phyloP scores from a whole-genome alignment of 1,140 invertebrate species.

The Cydia splendana region DNA sequence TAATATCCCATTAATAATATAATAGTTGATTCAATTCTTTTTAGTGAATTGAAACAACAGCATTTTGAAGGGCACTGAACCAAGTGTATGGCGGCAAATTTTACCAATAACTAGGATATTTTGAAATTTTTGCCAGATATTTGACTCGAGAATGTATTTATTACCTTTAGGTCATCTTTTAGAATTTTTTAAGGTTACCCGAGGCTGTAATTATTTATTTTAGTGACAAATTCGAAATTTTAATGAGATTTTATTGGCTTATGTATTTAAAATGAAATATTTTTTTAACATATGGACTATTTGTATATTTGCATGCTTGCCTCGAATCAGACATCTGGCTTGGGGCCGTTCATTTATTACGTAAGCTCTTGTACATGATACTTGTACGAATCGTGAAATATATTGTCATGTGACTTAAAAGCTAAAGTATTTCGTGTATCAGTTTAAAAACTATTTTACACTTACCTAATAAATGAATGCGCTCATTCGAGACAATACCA shows the following conservation, averaged over 20 bases:
- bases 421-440: not conserved
- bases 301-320: constrained; percentile 18
- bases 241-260: constrained; percentile 24
- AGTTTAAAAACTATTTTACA: too few relatives aligned
- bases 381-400: not conserved
- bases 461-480: not conserved
- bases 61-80: not conserved
- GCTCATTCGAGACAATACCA: constrained; percentile 16
- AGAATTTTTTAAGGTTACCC: not conserved
- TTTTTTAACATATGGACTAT: not conserved
- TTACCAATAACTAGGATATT: not conserved
- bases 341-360: not conserved
- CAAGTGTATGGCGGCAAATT: not conserved
- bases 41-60: not conserved
- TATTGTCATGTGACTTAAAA: not conserved
- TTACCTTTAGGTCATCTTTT: not conserved
- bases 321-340: constrained; percentile 23
- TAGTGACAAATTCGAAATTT: constrained; percentile 22
- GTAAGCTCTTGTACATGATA: not conserved
- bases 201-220: not conserved
- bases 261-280: constrained; percentile 13
- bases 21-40: not conserved
- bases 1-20: too few relatives aligned
- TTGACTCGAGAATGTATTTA: constrained; percentile 14
- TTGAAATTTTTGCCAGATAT: not conserved